These are phyloP conservation scores for Eupithecia tripunctaria DNA, from an alignment of 2,888 invertebrate species.

Conservation along the genomic window DNA sequence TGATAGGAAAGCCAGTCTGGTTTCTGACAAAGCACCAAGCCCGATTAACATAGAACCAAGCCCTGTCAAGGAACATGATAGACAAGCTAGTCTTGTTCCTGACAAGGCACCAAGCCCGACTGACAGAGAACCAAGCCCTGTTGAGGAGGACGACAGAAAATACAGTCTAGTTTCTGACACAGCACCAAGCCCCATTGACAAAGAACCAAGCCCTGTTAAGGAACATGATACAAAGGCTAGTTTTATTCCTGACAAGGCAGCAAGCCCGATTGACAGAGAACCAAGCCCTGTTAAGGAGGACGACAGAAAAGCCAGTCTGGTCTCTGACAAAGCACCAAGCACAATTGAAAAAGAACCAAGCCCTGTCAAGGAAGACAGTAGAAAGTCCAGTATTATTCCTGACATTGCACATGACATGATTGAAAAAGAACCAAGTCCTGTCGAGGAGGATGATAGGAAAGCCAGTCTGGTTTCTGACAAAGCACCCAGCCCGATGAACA, in stretches of 20 bases:
- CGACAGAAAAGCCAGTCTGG: too few relatives aligned
- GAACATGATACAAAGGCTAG: too few relatives aligned
- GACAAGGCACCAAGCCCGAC: slow-evolving; percentile 14
- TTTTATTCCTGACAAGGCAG: too few relatives aligned
- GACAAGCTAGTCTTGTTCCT: neutral
- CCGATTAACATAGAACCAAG: neutral
- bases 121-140: neutral
- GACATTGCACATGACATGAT: slow-evolving; percentile 33
- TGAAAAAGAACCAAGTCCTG: slow-evolving; percentile 32
- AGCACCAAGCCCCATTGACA: slow-evolving; percentile 9
- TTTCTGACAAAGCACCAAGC: slow-evolving; percentile 4
- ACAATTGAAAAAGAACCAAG: slow-evolving; percentile 12
- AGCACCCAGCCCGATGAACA: neutral
- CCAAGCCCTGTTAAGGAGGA: too few relatives aligned
- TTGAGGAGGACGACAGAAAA: slow-evolving; percentile 19
- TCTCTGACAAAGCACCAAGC: neutral
- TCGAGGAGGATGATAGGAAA: slow-evolving; percentile 4
- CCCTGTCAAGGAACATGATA: neutral
- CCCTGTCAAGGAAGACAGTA: slow-evolving; percentile 23
- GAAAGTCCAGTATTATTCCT: slow-evolving; percentile 16
- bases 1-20: slow-evolving; percentile 14
- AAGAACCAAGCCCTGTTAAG: neutral
- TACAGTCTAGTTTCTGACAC: too few relatives aligned
- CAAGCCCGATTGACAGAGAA: too few relatives aligned
- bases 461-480: neutral